Base-by-base conservation (phyloP, 2,888 invertebrate genomes). In the Hedya salicella region DNA sequence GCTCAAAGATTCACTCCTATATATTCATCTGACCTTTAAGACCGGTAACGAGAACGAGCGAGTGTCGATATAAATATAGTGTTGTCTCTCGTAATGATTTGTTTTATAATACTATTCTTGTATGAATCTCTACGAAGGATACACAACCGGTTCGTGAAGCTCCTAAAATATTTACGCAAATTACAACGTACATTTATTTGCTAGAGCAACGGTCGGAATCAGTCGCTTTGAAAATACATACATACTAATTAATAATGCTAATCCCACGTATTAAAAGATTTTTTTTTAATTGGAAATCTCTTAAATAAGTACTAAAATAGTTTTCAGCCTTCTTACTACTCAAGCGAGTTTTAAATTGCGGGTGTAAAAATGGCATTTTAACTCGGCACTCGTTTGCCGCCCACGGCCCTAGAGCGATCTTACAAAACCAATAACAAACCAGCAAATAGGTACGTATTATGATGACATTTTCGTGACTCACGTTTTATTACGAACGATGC, bases 291-390 rank as follows among this genome's bases (percentile, higher is more conserved):
- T 36, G 11, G 9, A 36, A 2, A 36, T 36, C 36, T 36, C 36
- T 36, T 39, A 13, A 14, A 54, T 42, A 13, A 14, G 42, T 42
- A 39, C 25, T 30, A 11, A 42, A 56, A 40, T 19, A 36, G 19
- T 4, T 52, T 64, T 39, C 39, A 53, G 25, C 25, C 50, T 53
- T 69, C 65, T 68, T 25, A 64, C 42, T 67, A 73, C 69, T 69
- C 67, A 74, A 80, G 78, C 76, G 68, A 72, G 74, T 78, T 78
- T 73, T 69, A 66, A 68, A 79, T 77, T 74, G 77, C 70, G 73
- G 75, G 65, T 75, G 72, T 73, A 64, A 56, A 46, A 78, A 77
- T 76, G 73, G 69, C 68, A 75, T 69, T 78, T n/a, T 76, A 61
- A 70, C 64, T 70, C 63, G 65, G 67, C 62, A 49, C 62, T 62